phyloP scores from a whole-genome alignment of 2,888 invertebrate species.

The Spatulosminthurus flaviceps region DNA sequence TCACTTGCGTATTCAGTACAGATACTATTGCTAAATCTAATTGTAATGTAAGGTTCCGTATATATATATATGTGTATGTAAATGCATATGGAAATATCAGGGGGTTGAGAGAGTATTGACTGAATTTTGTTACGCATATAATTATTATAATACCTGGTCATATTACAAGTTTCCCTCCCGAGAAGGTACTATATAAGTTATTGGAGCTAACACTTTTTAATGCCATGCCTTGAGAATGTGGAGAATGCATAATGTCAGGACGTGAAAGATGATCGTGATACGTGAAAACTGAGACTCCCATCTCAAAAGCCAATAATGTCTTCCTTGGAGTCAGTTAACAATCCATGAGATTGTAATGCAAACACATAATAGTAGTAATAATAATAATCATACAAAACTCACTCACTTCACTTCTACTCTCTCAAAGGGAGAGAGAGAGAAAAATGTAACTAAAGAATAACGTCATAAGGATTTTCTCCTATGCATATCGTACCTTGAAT shows the following conservation, averaged over 20 bases:
- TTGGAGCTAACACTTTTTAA: not conserved
- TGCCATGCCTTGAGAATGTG: not conserved
- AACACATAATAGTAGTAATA: not conserved
- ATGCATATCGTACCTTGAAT: too few relatives aligned
- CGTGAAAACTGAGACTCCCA: not conserved
- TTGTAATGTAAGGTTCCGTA: too few relatives aligned
- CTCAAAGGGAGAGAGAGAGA: too few relatives aligned
- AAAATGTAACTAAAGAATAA: too few relatives aligned
- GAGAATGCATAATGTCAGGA: not conserved
- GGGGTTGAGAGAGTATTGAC: not conserved
- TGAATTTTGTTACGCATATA: not conserved
- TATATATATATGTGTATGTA: too few relatives aligned
- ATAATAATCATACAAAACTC: not conserved
- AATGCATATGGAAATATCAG: not conserved
- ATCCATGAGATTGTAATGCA: not conserved
- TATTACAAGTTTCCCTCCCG: not conserved
- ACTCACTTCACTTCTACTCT: slow-evolving; percentile 2
- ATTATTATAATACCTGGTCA: not conserved
- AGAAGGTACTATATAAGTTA: not conserved
- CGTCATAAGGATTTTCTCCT: too few relatives aligned
- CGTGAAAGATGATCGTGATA: slow-evolving; percentile 3
- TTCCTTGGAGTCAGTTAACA: slow-evolving; percentile 6
- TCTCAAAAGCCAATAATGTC: not conserved
- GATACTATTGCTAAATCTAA: too few relatives aligned
- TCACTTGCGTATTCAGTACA: too few relatives aligned